These are phyloP conservation scores for Lucilia sericata DNA, from an alignment of 1,140 invertebrate species.

Conservation along the genomic window DNA sequence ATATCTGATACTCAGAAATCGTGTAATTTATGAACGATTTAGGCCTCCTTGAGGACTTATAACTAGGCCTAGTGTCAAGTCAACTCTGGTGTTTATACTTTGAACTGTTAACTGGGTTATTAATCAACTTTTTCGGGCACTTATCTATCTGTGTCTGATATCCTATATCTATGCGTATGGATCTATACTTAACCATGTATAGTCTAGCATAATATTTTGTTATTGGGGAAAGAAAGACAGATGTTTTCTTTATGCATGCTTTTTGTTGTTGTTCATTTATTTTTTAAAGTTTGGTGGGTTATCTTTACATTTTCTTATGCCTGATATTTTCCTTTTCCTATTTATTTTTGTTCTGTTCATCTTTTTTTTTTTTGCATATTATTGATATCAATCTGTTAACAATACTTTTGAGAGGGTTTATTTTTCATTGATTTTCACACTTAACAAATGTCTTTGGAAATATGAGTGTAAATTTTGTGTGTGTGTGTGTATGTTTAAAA, in stretches of 20 bases:
- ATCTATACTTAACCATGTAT: too few relatives aligned
- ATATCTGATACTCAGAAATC: too few relatives aligned
- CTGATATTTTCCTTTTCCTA: neutral
- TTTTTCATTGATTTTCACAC: constrained; percentile 43
- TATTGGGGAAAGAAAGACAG: too few relatives aligned
- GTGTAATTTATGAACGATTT: too few relatives aligned
- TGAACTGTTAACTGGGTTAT: too few relatives aligned
- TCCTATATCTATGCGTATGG: too few relatives aligned
- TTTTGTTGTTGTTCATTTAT: neutral
- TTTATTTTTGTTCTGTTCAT: neutral
- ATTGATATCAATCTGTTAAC: constrained; percentile 42
- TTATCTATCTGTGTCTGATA: too few relatives aligned
- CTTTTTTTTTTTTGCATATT: constrained; percentile 27
- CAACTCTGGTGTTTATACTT: too few relatives aligned
- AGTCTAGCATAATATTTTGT: too few relatives aligned
- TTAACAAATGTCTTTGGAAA: constrained; percentile 43
- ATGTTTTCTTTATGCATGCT: neutral
- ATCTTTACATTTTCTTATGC: neutral
- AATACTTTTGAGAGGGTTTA: constrained; percentile 30
- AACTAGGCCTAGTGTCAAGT: too few relatives aligned
- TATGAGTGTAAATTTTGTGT: neutral
- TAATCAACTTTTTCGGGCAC: too few relatives aligned
- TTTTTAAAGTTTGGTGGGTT: neutral
- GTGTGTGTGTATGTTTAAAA: neutral
- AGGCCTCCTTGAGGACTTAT: too few relatives aligned